Conservation (phyloP, 2,113 vertebrate species). For the Melanocharis versteri region DNA sequence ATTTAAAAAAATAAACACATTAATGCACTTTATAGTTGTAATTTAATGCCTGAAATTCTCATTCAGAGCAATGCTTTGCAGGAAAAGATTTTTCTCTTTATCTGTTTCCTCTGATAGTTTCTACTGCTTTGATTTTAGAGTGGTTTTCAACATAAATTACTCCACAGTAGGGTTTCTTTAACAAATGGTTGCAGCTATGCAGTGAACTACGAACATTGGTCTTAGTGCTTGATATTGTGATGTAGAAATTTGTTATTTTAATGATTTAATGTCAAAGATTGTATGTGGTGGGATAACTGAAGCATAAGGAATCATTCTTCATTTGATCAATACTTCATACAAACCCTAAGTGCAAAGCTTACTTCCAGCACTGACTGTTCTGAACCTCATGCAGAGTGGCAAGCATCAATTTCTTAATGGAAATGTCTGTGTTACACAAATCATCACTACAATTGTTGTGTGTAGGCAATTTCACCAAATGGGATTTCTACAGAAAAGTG, state of each 20-base stretch:
- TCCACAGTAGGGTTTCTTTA: not conserved
- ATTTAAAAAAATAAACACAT: not conserved
- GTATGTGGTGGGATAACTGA: not conserved
- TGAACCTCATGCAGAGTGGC: not conserved
- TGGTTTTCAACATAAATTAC: not conserved
- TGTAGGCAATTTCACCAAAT: not conserved
- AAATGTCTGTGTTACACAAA: not conserved
- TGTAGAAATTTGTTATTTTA: not conserved
- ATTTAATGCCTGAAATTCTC: not conserved
- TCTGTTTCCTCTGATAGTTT: not conserved
- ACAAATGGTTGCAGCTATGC: not conserved
- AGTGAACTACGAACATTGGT: not conserved
- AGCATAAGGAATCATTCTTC: not conserved
- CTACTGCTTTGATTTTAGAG: not conserved
- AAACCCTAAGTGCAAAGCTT: not conserved
- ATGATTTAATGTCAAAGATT: not conserved
- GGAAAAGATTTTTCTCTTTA: not conserved
- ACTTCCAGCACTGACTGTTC: not conserved
- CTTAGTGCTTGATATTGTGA: not conserved
- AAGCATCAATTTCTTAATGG: not conserved
- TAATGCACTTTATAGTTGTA: not conserved
- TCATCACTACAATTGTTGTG: not conserved
- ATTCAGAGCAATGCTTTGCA: not conserved
- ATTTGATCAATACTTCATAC: not conserved
- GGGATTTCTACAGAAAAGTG: not conserved